Conservation (phyloP, 2,888 invertebrate genomes). For the Clostera curtula region DNA sequence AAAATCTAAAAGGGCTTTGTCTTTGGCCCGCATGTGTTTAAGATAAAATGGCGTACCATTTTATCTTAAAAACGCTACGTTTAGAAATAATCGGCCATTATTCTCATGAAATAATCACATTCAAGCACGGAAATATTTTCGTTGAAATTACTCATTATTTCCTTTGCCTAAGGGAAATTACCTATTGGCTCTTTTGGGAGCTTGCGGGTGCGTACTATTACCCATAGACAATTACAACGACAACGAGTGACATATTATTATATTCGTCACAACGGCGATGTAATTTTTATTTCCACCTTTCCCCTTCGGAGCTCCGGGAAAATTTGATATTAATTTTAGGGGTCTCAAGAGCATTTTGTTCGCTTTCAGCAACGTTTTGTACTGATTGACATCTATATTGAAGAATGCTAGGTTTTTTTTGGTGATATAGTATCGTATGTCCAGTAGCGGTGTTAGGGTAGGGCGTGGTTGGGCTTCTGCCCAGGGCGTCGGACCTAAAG, state of each 20-base stretch:
- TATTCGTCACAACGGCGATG: slow-evolving; percentile 8
- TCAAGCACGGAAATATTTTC: slow-evolving; percentile 26
- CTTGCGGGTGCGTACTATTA: slow-evolving; percentile 20
- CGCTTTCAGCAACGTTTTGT: no score
- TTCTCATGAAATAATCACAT: slow-evolving; percentile 24
- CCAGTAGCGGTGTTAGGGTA: no score
- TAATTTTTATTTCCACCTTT: slow-evolving; percentile 7
- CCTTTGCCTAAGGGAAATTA: slow-evolving; percentile 37
- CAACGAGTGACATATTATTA: slow-evolving; percentile 10
- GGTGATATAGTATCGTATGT: no score
- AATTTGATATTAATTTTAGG: background rate
- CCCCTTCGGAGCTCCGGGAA: background rate
- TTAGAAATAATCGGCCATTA: background rate
- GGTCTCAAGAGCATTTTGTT: background rate
- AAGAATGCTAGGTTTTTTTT: no score
- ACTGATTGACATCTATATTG: no score
- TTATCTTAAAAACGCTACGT: no score
- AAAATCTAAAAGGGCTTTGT: no score
- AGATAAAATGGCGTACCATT: no score
- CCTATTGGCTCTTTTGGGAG: slow-evolving; percentile 25
- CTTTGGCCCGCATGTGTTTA: no score
- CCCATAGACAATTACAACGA: slow-evolving; percentile 13
- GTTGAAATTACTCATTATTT: slow-evolving; percentile 35
- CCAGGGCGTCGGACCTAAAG: no score
- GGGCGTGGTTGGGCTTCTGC: no score